Evolutionary conservation across 2,113 vertebrate genomes (phyloP).

Genomic region (Hylia prasina): DNA sequence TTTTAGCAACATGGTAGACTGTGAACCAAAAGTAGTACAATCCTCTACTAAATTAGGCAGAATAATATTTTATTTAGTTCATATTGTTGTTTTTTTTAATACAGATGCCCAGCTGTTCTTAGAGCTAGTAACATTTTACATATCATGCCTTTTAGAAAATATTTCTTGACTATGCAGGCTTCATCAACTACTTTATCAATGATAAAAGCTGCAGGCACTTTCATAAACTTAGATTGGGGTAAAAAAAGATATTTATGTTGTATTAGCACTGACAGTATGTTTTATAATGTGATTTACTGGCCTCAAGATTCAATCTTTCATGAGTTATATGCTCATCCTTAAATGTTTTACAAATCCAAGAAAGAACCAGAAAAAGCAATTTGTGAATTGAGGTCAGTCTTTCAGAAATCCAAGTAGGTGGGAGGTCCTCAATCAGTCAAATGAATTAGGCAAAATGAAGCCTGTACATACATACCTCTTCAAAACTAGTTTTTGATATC

Average conservation of each 20-base stretch:
- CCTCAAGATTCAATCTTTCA: constrained; percentile 29
- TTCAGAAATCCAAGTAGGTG: not conserved
- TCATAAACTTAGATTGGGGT: not conserved
- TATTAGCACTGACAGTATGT: constrained; percentile 41
- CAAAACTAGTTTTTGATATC: not conserved
- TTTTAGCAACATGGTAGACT: not conserved
- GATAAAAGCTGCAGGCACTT: constrained; percentile 13
- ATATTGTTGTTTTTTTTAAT: constrained; percentile 36
- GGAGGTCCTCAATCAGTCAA: not conserved
- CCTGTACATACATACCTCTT: not conserved
- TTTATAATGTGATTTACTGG: constrained; percentile 54
- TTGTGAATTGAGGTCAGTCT: not conserved
- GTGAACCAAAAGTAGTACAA: not conserved
- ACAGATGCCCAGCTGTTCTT: constrained; percentile 58
- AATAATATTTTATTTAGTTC: constrained; percentile 31
- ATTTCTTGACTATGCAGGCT: not conserved
- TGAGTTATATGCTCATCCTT: not conserved
- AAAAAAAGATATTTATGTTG: constrained; percentile 26
- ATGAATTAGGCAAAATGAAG: not conserved
- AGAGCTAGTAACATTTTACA: constrained; percentile 17
- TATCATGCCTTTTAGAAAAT: constrained; percentile 20
- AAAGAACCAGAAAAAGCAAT: not conserved
- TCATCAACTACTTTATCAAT: constrained; percentile 33
- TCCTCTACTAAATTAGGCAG: constrained; percentile 20
- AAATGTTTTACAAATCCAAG: constrained; percentile 9